Base-by-base conservation (phyloP, 1,140 invertebrate genomes). In the Dreissena rostriformis region DNA sequence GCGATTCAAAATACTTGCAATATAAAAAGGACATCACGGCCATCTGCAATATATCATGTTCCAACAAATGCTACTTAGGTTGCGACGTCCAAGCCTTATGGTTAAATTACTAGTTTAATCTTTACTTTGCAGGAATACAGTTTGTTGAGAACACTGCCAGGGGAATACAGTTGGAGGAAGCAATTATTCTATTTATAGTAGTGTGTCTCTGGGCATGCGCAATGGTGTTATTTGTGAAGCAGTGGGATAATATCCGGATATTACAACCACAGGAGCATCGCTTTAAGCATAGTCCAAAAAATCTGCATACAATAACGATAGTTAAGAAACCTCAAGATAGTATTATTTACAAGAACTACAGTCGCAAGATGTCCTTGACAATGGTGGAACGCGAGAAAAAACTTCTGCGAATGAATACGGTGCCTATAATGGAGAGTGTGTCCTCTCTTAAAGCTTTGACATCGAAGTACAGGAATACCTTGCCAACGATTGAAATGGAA, bases 281-380 rank as follows among this genome's bases (percentile, higher is more conserved):
- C 28, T 91, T 88, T 78, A 88, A 87, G 72, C 89, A 91, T 86
- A 83, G 19, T 53, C 91, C 91, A n/a, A 92, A 92, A 82, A 92
- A 92, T 75, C 80, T 92, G 51, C 90, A 92, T 17, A 90, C 79
- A 51, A 88, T 92, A n/a, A 87, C 84, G 49, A 85, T 92, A 15
- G 91, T 92, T 22, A 91, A 91, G 67, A 83, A 89, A 15, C 79
- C 88, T n/a, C 89, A 89, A 70, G 92, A 92, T 71, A 92, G 91
- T 82, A 86, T 92, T 22, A 92, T 92, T 70, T 92, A 92, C 86
- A 91, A 91, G 70, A 91, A 86, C 80, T 92, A 91, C 86, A 89
- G 87, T 66, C 78, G 90, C 10, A 89, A 92, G 77, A 87, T 92
- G 86, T 91, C 89, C 14, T 84, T 88, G 28, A 92, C 91, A 39